Percentiles rank a stretch among this genome's conserved stretches.
Conservation (phyloP, 2,113 vertebrate genomes). For the Agapornis roseicollis region DNA sequence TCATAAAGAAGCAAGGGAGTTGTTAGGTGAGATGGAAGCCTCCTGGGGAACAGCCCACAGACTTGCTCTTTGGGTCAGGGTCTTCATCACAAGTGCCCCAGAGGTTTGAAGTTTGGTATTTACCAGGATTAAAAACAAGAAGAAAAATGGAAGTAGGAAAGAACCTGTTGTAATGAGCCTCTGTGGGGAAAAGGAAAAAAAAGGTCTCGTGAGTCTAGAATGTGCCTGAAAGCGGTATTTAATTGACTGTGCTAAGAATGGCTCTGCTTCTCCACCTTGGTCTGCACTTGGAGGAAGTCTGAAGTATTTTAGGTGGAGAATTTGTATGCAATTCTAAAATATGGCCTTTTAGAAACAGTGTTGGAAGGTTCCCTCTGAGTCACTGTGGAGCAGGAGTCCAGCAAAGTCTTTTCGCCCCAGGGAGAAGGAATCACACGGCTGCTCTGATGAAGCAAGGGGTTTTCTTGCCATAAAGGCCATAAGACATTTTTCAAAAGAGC, state of each 20-base stretch:
- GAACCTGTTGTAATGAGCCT: not conserved
- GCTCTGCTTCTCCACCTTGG: not conserved
- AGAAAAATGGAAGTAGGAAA: not conserved
- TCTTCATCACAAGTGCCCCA: not conserved
- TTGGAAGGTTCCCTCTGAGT: not conserved
- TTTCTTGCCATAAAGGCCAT: not conserved
- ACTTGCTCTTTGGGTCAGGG: not conserved
- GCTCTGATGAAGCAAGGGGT: not conserved
- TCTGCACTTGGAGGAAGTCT: not conserved
- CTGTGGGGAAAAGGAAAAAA: not conserved
- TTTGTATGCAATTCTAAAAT: not conserved
- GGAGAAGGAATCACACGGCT: rapidly evolving
- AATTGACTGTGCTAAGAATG: not conserved
- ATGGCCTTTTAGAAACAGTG: rapidly evolving
- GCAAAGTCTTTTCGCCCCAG: not conserved
- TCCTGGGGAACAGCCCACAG: not conserved
- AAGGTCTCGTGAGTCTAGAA: not conserved
- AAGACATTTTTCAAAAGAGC: not conserved
- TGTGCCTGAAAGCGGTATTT: not conserved
- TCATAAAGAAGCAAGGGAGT: not conserved
- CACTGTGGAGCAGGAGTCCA: not conserved
- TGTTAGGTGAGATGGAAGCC: not conserved
- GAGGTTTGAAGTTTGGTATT: not conserved
- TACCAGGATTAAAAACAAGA: not conserved
- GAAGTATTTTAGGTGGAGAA: not conserved